Evolutionary conservation across 2,113 vertebrate species (phyloP), one percentile per base, ranked within the genome.

Genomic region (Eulemur rufifrons): DNA sequence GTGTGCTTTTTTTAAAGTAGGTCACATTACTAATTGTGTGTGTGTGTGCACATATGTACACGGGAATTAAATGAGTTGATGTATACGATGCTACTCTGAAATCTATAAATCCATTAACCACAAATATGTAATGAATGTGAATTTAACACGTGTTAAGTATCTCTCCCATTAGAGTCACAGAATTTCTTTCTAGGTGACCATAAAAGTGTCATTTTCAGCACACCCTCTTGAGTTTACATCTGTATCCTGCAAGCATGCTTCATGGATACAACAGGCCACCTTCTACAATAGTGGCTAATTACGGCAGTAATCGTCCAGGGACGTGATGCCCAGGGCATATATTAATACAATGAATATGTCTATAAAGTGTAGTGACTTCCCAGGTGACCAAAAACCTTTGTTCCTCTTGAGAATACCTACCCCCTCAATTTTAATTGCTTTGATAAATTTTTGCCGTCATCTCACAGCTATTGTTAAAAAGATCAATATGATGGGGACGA

Each of bases 231-330:
- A 7, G 11, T 2, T 27, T 7, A 29, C 34, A 2, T 20, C 10
- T 34, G 3, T 18, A 0, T 42, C 20, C 3, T 4, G 4, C 20
- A 13, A 0, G 4, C 14, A 0, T 0, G 0, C n/a, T 1, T 15
- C 27, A 29, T 6, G 1, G 64, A 6, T 2, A 50, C 8, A 11
- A 0, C 52, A 34, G 4, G 2, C 3, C 1, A 20, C 20, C 0
- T 27, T 45, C 21, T n/a, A 0, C 27, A 9, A 1, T 3, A 64
- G 1, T 5, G 7, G 6, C 8, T 42, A 11, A 8, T 42, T 14
- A n/a, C 3, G 32, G 20, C 50, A 1, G 0, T 25, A 12, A 34
- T 29, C 2, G 0, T 25, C 1, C 42, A 73, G 1, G 8, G 50
- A 27, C 3, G 17, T 1, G 12, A 8, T 2, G 13, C 56, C 56